phyloP scores from a whole-genome alignment of 2,113 vertebrate genomes.

The Craseonycteris thonglongyai region DNA sequence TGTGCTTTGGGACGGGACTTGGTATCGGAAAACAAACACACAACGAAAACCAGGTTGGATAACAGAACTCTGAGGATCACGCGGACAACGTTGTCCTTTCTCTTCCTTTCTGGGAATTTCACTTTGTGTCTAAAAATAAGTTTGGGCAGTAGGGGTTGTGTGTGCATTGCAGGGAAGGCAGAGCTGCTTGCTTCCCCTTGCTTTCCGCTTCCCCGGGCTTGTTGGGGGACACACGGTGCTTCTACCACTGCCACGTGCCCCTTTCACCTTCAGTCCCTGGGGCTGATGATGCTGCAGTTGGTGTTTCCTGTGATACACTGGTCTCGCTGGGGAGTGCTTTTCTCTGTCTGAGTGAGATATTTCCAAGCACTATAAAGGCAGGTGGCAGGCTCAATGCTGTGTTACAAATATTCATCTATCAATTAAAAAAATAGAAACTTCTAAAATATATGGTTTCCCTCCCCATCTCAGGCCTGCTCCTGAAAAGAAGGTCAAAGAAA shows the following conservation, averaged over 20 bases:
- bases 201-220: fast-evolving
- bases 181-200: not conserved
- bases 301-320: not conserved
- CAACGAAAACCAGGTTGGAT: not conserved
- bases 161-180: not conserved
- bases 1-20: not conserved
- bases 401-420: not conserved
- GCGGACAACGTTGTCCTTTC: not conserved
- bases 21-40: not conserved
- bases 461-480: not conserved
- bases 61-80: not conserved
- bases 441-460: not conserved
- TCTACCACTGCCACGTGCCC: not conserved
- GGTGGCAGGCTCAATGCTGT: not conserved
- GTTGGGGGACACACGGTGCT: not conserved
- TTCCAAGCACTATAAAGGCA: not conserved
- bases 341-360: not conserved
- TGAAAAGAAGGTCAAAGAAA: constrained; percentile 33
- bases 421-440: not conserved
- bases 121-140: constrained; percentile 20
- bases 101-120: not conserved
- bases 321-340: not conserved
- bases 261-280: not conserved
- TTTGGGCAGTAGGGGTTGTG: not conserved
- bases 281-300: not conserved